Percentiles rank a stretch among this genome's conserved stretches.
phyloP scores from a whole-genome alignment of 2,113 vertebrate species.

The Tenebrosternarchus preto region DNA sequence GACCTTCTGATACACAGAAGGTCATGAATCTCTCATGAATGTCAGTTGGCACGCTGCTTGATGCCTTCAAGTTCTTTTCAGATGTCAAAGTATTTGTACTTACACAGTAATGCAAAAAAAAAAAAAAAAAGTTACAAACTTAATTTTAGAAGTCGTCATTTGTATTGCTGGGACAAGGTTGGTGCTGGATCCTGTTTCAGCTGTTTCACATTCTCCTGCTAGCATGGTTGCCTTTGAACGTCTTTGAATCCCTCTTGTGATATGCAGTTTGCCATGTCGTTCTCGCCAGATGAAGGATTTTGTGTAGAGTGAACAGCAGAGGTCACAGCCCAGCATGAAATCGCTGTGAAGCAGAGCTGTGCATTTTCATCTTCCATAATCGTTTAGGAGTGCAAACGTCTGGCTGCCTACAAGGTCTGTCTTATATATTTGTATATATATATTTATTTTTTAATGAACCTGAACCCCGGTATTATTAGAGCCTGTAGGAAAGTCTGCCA shows the following conservation, averaged over 20 bases:
- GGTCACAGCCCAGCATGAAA: conserved; percentile 20
- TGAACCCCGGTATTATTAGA: conserved; percentile 5
- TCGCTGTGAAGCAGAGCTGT: neutral
- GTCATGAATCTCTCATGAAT: neutral
- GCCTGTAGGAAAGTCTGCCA: conserved; percentile 32
- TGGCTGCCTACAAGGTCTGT: conserved; percentile 1
- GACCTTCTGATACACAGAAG: neutral
- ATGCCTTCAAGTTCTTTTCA: too few relatives aligned
- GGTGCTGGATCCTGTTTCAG: neutral
- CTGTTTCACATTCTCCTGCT: neutral
- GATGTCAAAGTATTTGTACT: too few relatives aligned
- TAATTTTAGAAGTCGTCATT: neutral
- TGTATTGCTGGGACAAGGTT: neutral
- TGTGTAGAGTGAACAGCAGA: neutral
- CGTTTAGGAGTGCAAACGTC: neutral
- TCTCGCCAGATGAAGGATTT: neutral
- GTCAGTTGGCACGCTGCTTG: too few relatives aligned
- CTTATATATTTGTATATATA: neutral
- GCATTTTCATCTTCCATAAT: conserved; percentile 13
- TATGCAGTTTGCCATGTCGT: neutral
- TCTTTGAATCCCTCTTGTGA: conserved; percentile 4
- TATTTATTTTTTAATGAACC: too few relatives aligned
- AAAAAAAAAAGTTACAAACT: too few relatives aligned
- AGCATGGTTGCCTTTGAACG: neutral
- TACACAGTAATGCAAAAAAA: too few relatives aligned